Percentiles rank a stretch among this genome's conserved stretches.
Conservation (phyloP, 2,113 vertebrate species). For the Catharus minimus region DNA sequence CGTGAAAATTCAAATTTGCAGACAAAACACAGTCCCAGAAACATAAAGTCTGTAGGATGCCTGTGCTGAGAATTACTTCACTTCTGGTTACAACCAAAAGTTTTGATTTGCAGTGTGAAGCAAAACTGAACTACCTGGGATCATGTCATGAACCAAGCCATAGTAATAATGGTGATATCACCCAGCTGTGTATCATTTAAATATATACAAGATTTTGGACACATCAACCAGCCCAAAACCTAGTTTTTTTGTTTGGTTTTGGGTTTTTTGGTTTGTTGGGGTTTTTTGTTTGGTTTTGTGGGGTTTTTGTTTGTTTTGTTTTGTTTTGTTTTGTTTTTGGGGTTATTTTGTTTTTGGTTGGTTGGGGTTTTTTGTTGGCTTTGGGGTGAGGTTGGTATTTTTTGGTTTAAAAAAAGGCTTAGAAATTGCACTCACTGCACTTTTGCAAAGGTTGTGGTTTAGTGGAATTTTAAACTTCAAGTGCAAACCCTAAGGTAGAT, state of each 20-base stretch:
- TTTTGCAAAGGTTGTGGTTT: background rate
- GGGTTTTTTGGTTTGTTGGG: too few relatives aligned
- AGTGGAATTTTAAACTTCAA: background rate
- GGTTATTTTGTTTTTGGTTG: too few relatives aligned
- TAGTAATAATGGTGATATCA: background rate
- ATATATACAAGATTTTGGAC: background rate
- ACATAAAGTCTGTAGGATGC: background rate
- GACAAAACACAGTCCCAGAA: background rate
- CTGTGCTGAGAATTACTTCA: background rate
- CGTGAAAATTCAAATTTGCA: background rate
- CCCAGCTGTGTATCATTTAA: background rate
- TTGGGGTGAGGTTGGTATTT: too few relatives aligned
- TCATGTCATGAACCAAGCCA: background rate
- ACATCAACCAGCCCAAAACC: background rate
- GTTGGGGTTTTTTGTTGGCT: too few relatives aligned
- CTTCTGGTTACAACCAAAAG: background rate
- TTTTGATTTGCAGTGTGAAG: background rate
- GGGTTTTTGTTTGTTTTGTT: too few relatives aligned
- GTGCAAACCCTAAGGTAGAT: accelerated
- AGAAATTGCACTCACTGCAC: background rate
- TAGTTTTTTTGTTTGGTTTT: too few relatives aligned
- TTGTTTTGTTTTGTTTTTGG: too few relatives aligned
- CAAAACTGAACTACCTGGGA: background rate
- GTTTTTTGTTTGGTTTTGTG: too few relatives aligned
- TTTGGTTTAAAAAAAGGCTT: background rate